These are phyloP conservation scores for Bothrops alternatus DNA, from an alignment of 2,797 vertebrate species.

Conservation along the genomic window DNA sequence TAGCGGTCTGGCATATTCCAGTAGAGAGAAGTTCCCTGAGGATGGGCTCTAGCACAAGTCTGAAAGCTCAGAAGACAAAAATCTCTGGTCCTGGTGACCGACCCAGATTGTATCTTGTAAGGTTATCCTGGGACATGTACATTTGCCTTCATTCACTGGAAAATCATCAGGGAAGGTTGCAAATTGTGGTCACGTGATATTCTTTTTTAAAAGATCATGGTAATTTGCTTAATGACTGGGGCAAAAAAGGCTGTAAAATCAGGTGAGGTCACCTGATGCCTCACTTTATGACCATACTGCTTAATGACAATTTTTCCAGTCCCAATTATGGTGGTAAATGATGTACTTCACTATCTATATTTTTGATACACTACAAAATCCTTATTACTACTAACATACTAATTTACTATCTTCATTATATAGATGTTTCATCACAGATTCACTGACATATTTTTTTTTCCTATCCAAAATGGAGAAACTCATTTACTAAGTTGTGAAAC, in stretches of 20 bases:
- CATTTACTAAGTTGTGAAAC: not conserved
- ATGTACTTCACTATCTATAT: not conserved
- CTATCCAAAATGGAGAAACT: not conserved
- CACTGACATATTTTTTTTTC: not conserved
- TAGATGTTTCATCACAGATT: not conserved
- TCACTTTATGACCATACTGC: not conserved
- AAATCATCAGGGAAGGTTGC: not conserved
- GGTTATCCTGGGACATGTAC: not conserved
- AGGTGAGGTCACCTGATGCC: not conserved
- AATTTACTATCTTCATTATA: not conserved
- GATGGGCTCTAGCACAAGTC: not conserved
- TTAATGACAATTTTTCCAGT: not conserved
- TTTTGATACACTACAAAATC: not conserved
- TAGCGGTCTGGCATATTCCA: not conserved
- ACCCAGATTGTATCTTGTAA: not conserved
- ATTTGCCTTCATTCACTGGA: not conserved
- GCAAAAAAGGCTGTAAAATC: not conserved
- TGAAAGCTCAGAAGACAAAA: not conserved
- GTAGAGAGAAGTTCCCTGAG: not conserved
- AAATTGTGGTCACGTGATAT: not conserved
- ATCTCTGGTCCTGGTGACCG: not conserved
- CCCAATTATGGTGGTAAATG: not conserved
- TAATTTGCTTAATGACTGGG: not conserved
- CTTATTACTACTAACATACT: not conserved
- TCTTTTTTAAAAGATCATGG: not conserved